Conservation (phyloP, 2,888 invertebrate genomes). For the Aleiodes leptofemur region DNA sequence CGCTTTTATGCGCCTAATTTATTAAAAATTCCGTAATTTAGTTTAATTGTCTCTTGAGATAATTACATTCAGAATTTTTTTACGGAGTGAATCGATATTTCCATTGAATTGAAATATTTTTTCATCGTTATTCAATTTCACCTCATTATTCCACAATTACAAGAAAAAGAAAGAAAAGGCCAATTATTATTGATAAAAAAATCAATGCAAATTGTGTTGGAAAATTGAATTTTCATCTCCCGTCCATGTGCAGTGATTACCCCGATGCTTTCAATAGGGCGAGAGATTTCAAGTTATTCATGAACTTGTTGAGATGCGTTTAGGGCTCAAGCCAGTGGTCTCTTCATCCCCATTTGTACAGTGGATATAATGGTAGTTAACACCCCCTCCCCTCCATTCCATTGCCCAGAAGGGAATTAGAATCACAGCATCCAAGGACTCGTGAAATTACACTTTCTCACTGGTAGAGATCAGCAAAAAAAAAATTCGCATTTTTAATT, state of each 20-base stretch:
- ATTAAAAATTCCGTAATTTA: too few relatives aligned
- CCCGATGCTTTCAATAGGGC: constrained; percentile 19
- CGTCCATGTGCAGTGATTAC: background rate
- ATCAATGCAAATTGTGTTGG: background rate
- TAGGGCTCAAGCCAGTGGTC: constrained; percentile 63
- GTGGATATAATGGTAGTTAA: constrained; percentile 71
- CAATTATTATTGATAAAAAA: too few relatives aligned
- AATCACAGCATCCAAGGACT: constrained; percentile 72
- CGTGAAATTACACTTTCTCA: constrained; percentile 68
- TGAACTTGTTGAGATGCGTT: constrained; percentile 75
- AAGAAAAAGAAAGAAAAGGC: too few relatives aligned
- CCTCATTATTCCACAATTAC: too few relatives aligned
- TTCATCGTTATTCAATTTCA: too few relatives aligned
- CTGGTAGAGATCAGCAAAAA: too few relatives aligned
- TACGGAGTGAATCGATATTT: too few relatives aligned
- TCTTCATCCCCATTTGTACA: constrained; percentile 61
- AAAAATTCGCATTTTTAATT: too few relatives aligned
- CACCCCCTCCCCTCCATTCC: constrained; percentile 61
- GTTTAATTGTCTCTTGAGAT: too few relatives aligned
- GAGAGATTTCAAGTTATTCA: constrained; percentile 72
- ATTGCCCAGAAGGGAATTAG: constrained; percentile 62
- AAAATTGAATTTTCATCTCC: background rate
- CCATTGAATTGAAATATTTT: constrained; percentile 46
- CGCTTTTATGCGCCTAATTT: too few relatives aligned
- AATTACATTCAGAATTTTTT: too few relatives aligned